Base-by-base conservation (phyloP, 2,888 invertebrate species). In the Thalpophila matura region DNA sequence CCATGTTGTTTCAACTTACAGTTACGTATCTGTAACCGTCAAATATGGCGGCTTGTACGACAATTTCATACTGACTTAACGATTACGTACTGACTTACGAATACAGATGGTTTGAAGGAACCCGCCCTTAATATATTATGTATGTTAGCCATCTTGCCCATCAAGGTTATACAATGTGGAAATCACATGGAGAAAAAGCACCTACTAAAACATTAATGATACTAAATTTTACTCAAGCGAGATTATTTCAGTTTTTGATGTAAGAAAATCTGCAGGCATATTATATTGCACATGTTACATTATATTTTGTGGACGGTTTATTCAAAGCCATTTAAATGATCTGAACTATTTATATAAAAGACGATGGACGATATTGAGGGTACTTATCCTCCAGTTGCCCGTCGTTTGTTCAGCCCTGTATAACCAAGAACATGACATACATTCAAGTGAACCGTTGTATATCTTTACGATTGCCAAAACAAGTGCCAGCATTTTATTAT, bases 401-500 rank as follows among this genome's bases (percentile, higher is more conserved):
- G 4, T 31, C 3, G 20, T 27, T 27, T 45, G 12, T 7, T 4
- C 1, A 9, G 43, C 0, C 3, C 14, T 26, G 3, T 10, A n/a
- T 27, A 18, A 18, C 6, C 9, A 26, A 16, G 12, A n/a, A n/a
- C n/a, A n/a, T n/a, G n/a, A n/a, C n/a, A n/a, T 16, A 29, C 12
- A 18, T 6, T 46, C 37, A 35, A 20, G 43, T 24, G 31, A 29
- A 58, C 20, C 27, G 7, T 37, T 24, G 35, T 20, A 29, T 18
- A 45, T 12, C 6, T 18, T 43, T 29, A 46, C 7, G 6, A 27
- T 56, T 63, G 77, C 82, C 78, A 81, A 79, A 62, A 31, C 33
- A 43, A 66, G 80, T 81, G 81, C 82, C 81, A 81, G 31, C 56
- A 58, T 68, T 59, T 35, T 66, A 62, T 45, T 64, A 53, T 26